These are phyloP conservation scores for Cephonodes hylas DNA, from an alignment of 2,888 invertebrate species.

Conservation along the genomic window DNA sequence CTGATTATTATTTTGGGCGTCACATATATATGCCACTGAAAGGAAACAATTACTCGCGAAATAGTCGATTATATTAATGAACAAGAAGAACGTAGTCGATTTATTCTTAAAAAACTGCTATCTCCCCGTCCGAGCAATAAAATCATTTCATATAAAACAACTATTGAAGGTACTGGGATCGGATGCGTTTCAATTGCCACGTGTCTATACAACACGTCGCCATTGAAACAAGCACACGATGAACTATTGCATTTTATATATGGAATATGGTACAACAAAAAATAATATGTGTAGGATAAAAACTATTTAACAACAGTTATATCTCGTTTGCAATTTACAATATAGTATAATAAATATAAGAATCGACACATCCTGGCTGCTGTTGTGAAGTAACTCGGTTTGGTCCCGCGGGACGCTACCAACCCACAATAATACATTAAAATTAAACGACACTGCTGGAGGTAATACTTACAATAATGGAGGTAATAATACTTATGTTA, in stretches of 20 bases:
- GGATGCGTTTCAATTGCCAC: conserved; percentile 15
- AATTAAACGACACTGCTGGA: conserved; percentile 66
- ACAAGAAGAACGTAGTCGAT: conserved; percentile 48
- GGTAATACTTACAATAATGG: conserved; percentile 77
- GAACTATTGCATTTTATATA: conserved; percentile 79
- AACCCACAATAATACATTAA: conserved; percentile 43
- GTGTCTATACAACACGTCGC: background rate
- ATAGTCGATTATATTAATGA: background rate
- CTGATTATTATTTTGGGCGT: background rate
- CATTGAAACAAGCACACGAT: conserved; percentile 38
- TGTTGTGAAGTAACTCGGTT: conserved; percentile 6
- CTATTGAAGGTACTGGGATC: conserved; percentile 71
- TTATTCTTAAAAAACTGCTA: conserved; percentile 56
- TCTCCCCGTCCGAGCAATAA: conserved; percentile 61
- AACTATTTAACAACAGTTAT: conserved; percentile 76
- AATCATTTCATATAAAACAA: conserved; percentile 66
- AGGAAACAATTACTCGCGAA: background rate
- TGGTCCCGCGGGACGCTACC: conserved; percentile 11
- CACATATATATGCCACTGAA: background rate
- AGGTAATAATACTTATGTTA: conserved; percentile 78
- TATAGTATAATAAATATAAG: conserved; percentile 59
- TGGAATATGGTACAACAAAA: conserved; percentile 75
- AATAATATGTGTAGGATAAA: conserved; percentile 69
- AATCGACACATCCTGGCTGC: conserved; percentile 31
- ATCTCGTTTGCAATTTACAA: conserved; percentile 72